A percentile compares a stretch with the other conserved stretches of the same genome.
Conservation (phyloP, 2,888 invertebrate species). For the Ernsta delagoae region DNA sequence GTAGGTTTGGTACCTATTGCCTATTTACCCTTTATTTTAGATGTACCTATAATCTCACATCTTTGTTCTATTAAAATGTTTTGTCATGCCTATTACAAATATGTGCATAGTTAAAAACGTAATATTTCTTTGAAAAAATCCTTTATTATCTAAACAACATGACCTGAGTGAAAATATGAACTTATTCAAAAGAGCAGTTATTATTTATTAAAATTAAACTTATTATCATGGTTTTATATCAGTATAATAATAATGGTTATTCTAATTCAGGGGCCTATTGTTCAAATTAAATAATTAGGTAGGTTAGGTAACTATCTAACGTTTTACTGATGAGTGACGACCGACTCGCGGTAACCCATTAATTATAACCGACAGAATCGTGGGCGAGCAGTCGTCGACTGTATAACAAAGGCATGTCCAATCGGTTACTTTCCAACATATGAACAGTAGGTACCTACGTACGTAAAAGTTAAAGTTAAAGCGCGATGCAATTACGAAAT, state of each 20-base stretch:
- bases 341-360: slow-evolving; percentile 7
- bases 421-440: slow-evolving; percentile 15
- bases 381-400: slow-evolving; percentile 11
- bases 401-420: slow-evolving; percentile 6
- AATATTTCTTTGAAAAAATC: too few species aligned
- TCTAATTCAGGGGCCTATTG: neutral
- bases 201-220: neutral
- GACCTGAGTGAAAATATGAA: too few species aligned
- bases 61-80: neutral
- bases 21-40: neutral
- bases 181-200: neutral
- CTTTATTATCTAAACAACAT: too few species aligned
- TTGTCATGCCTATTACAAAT: too few species aligned
- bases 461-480: too few species aligned
- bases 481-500: slow-evolving; percentile 15
- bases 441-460: slow-evolving; percentile 18
- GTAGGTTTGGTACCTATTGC: too few species aligned
- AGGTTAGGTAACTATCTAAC: too few species aligned
- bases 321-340: neutral
- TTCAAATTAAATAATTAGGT: slow-evolving; percentile 11
- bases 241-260: neutral
- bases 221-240: too few species aligned
- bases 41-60: too few species aligned
- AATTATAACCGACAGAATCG: slow-evolving; percentile 12
- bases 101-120: too few species aligned